Evolutionary conservation across 2,113 vertebrate genomes (phyloP).

Genomic region (Oreochromis aureus): DNA sequence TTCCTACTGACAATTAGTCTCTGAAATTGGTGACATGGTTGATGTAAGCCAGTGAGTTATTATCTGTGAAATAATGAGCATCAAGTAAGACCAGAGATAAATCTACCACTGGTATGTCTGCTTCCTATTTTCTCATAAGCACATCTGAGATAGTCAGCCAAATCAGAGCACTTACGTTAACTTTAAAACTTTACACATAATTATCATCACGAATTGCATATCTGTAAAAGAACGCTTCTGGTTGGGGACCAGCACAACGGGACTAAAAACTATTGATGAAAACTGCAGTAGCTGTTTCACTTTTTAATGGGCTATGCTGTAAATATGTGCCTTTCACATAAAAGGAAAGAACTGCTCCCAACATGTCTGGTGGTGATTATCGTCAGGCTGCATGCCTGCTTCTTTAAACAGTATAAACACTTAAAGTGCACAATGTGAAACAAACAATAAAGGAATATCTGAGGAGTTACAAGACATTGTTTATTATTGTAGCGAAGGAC

Average conservation of each 20-base stretch:
- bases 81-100: neutral
- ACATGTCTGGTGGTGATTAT: constrained; percentile 39
- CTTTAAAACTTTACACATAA: neutral
- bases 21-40: constrained; percentile 8
- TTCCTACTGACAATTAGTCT: constrained; percentile 3
- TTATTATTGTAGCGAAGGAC: neutral
- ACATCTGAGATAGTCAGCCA: neutral
- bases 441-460: neutral
- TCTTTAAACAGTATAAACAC: constrained; percentile 18
- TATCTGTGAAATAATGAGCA: constrained; percentile 38
- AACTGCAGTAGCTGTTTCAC: neutral
- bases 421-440: neutral
- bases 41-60: constrained; percentile 32
- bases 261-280: neutral
- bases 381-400: neutral
- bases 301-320: constrained; percentile 21
- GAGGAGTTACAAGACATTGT: neutral
- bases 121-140: neutral
- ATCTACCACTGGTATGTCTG: neutral
- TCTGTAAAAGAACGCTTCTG: neutral
- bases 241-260: neutral
- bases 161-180: neutral
- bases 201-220: neutral
- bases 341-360: neutral
- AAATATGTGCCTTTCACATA: constrained; percentile 22